A percentile compares a stretch with the other conserved stretches of the same genome.
Evolutionary conservation across 2,113 vertebrate genomes (phyloP).

Genomic region (Centropristis striata): DNA sequence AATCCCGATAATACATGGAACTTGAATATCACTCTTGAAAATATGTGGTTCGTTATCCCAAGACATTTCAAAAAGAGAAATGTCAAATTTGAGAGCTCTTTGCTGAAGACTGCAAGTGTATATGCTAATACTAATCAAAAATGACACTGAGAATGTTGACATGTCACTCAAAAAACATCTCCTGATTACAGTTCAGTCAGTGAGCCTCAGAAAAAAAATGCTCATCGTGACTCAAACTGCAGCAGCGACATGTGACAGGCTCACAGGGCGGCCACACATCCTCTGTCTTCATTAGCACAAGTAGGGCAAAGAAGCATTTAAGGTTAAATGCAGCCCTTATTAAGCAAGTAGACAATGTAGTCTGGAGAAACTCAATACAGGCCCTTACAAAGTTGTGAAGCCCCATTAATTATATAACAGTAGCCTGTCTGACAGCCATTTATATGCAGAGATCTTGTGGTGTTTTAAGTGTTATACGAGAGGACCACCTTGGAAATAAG

Average conservation of each 20-base stretch:
- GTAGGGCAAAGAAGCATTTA: not conserved
- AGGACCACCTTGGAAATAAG: too few species aligned
- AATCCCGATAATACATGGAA: not conserved
- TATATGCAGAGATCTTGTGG: not conserved
- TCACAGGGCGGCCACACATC: not conserved
- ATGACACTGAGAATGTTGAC: not conserved
- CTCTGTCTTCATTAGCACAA: constrained; percentile 12
- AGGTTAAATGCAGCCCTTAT: constrained; percentile 4
- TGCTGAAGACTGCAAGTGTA: not conserved
- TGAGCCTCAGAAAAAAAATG: not conserved
- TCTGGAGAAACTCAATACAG: constrained; percentile 56
- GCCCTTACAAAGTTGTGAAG: constrained; percentile 19
- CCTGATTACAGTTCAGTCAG: not conserved
- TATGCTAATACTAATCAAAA: not conserved
- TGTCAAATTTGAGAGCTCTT: not conserved
- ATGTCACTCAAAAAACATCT: not conserved
- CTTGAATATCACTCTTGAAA: too few species aligned
- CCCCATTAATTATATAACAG: constrained; percentile 51
- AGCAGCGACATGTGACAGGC: not conserved
- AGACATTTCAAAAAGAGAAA: not conserved
- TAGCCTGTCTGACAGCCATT: constrained; percentile 11
- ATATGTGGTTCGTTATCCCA: not conserved
- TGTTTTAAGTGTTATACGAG: too few species aligned
- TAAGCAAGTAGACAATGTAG: constrained; percentile 15
- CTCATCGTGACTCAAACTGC: not conserved